Conservation (phyloP, 2,888 invertebrate genomes). For the Cremastinae sp. region DNA sequence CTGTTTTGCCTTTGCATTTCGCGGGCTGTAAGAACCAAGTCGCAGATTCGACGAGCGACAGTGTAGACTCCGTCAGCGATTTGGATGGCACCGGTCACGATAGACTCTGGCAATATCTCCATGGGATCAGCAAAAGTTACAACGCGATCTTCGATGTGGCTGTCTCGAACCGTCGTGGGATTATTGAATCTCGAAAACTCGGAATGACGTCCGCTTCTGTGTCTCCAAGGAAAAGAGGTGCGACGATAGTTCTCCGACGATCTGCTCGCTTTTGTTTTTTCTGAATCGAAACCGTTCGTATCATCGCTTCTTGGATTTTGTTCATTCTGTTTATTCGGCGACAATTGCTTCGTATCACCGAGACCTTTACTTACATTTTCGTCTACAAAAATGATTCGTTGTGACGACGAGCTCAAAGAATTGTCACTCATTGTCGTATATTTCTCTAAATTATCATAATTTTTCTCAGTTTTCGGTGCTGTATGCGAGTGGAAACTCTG, state of each 20-base stretch:
- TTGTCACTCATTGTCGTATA: conserved; percentile 9
- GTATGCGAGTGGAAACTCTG: conserved; percentile 56
- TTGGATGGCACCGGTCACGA: conserved; percentile 79
- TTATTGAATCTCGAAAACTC: conserved; percentile 1
- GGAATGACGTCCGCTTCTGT: conserved; percentile 10
- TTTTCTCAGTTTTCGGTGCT: conserved; percentile 4
- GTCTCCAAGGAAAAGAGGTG: no score
- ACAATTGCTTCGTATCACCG: conserved; percentile 59
- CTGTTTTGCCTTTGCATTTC: conserved; percentile 49
- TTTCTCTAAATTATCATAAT: conserved; percentile 16
- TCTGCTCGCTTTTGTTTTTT: not conserved
- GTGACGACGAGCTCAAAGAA: no score
- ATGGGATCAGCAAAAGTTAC: conserved; percentile 62
- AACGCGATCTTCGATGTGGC: conserved; percentile 40
- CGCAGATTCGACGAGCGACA: conserved; percentile 79
- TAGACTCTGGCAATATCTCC: conserved; percentile 77
- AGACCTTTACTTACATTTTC: conserved; percentile 61
- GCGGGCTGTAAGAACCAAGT: conserved; percentile 75
- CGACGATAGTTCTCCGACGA: no score
- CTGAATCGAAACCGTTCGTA: no score
- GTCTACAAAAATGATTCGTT: conserved; percentile 51
- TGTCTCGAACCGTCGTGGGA: conserved; percentile 14
- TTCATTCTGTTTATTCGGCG: conserved; percentile 36
- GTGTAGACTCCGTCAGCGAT: conserved; percentile 79
- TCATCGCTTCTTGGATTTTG: no score